Percentiles rank a stretch among this genome's conserved stretches.
These are phyloP conservation scores for Apamea crenata DNA, from an alignment of 2,888 invertebrate genomes.

Conservation along the genomic window DNA sequence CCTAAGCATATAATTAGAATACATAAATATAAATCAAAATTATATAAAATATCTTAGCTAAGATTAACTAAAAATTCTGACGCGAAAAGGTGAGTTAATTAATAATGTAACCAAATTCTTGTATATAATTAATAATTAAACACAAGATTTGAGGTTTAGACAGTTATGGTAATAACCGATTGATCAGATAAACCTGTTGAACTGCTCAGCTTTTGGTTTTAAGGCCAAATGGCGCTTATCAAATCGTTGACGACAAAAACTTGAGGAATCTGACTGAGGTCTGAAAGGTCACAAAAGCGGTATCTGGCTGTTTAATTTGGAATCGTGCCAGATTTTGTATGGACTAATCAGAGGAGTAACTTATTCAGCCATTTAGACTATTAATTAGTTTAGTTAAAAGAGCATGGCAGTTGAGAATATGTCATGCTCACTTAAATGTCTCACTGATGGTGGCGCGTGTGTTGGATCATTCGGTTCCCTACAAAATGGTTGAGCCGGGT, in stretches of 20 bases:
- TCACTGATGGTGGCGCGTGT: too few relatives aligned
- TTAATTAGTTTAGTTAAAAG: not conserved
- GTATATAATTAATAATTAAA: slow-evolving; percentile 56
- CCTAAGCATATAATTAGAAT: slow-evolving; percentile 37
- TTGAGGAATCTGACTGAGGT: not conserved
- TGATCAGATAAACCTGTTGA: slow-evolving; percentile 59
- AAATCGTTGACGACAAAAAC: slow-evolving; percentile 21
- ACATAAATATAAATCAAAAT: slow-evolving; percentile 52
- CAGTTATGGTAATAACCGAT: slow-evolving; percentile 59
- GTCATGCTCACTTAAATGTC: too few relatives aligned
- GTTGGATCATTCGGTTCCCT: too few relatives aligned
- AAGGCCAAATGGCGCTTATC: slow-evolving; percentile 38
- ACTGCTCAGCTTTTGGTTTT: slow-evolving; percentile 40
- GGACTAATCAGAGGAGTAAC: not conserved
- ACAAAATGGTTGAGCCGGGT: too few relatives aligned
- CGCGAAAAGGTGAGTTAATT: slow-evolving; percentile 46
- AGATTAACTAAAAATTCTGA: slow-evolving; percentile 48
- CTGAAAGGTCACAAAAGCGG: not conserved
- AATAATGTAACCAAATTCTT: slow-evolving; percentile 51
- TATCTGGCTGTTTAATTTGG: slow-evolving; percentile 2
- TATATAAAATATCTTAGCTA: slow-evolving; percentile 45
- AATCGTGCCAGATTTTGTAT: not conserved
- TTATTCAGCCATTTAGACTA: not conserved
- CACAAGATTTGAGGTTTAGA: slow-evolving; percentile 48
- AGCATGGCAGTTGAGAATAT: too few relatives aligned